Evolutionary conservation across 1,140 invertebrate species (phyloP), one percentile per base, ranked within the genome.

Genomic region (Idris sp.): DNA sequence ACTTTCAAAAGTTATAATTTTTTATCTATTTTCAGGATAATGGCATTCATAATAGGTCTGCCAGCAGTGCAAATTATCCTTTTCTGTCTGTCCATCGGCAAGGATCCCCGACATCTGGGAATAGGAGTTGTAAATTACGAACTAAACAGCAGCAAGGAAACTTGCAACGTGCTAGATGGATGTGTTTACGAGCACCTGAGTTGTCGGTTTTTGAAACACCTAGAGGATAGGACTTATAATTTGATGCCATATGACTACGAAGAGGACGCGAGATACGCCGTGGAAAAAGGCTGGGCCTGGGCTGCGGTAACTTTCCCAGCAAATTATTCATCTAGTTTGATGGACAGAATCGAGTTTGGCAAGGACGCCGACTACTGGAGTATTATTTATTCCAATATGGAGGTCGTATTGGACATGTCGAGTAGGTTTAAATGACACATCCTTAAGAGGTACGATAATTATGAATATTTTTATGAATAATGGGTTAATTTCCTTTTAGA

Each of bases 31-130:
- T 35, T 14, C 48, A 95, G 94, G 4, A 91, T 97, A 28, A 92
- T 97, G 89, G 82, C 94, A 16, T 98, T 98, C 85, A 95, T 98
- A 77, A 93, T 98, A 62, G 93, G 95, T 16, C 88, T 99, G 38
- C 97, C 97, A 0, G 92, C 96, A 0, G 92, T 96, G 48, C 96
- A 99, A 90, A 97, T 98, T 62, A 90, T 97, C 16, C 88, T 99
- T 4, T 99, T 98, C 88, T 98, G 97, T 86, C 82, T 97, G 38
- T 95, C 97, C 14, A 97, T 99, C 69, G 97, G 97, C 9, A 92
- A 94, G 68, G 94, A 97, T 81, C 97, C 97, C 0, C 90, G 91
- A 28, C 92, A 93, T 11, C 88, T 98, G 1, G 92, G 91, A 61
- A 84, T 99, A 41, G 96, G 93, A 0, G 90, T 98, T 36, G 93